Base-by-base conservation (phyloP, 2,888 invertebrate species). In the Scaptomyza caliginosa region DNA sequence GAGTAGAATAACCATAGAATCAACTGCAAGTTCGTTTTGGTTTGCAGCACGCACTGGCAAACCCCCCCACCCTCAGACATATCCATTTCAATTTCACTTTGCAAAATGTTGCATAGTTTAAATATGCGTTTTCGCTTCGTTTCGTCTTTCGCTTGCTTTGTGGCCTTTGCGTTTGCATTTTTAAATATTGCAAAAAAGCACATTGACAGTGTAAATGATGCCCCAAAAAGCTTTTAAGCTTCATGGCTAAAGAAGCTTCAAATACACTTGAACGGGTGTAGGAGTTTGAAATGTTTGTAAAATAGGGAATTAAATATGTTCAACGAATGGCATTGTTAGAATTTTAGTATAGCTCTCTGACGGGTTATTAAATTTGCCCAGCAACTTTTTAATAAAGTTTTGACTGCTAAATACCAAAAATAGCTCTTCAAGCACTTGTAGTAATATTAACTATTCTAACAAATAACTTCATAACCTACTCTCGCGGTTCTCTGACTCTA, bases 181-280 rank as follows among this genome's bases (percentile, higher is more conserved):
- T 67, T 62, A 77, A 80, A 77, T 80, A 74, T 77, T 77, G 77
- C n/a, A 63, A 40, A 60, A 55, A 62, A 52, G 26, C 58, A 52
- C 62, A 52, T 55, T 50, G 30, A 46, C 63, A 66, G 66, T 75
- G 78, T 78, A 75, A 77, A 75, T 78, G 73, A 75, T 75, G 78
- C 58, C 62, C 55, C 36, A 55, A 65, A 75, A 77, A 78, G 73
- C 77, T 73, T 75, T 77, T 75, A 78, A 78, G 77, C 72, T 77
- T 30, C 65, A 50, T 55, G 58, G 64, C 73, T 38, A 52, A 49
- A 34, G 28, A 13, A 55, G 45, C 56, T 66, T 46, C 17, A 48
- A 36, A 24, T 36, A 11, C 11, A 28, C 16, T 21, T 4, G 8
- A 19, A 32, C 43, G 62, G 74, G 67, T 0, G 1, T 19, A 16